Evolutionary conservation across 2,797 vertebrate genomes (phyloP).

Genomic region (Thunnus albacares): DNA sequence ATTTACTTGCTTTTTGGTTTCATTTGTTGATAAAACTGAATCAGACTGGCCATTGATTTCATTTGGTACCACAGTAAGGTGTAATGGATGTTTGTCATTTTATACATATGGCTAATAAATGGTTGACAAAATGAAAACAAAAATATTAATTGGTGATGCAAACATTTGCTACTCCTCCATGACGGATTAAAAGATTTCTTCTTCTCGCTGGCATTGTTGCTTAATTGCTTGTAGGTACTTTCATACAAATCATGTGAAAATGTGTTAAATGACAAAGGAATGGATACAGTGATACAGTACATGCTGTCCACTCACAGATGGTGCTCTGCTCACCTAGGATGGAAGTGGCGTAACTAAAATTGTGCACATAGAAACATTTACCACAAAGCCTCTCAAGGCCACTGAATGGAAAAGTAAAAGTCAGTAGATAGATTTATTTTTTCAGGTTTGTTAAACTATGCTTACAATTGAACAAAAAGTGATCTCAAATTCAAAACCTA

Average conservation of each 20-base stretch:
- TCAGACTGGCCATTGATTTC: not conserved
- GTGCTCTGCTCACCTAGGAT: constrained; percentile 1
- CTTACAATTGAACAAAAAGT: not conserved
- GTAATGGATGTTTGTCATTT: not conserved
- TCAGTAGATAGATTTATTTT: not conserved
- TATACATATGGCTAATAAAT: not conserved
- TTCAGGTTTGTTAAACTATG: constrained; percentile 10
- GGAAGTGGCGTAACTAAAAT: not conserved
- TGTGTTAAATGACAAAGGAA: not conserved
- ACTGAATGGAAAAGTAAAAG: not conserved
- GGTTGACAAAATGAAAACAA: not conserved
- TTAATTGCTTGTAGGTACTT: constrained; percentile 8
- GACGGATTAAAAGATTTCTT: not conserved
- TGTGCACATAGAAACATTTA: not conserved
- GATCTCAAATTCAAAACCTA: not conserved
- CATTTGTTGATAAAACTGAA: no score
- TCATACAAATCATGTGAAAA: not conserved
- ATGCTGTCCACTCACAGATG: constrained; percentile 8
- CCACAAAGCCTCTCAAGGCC: constrained; percentile 1
- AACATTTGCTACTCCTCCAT: constrained; percentile 1
- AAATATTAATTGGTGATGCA: not conserved
- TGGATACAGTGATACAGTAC: not conserved
- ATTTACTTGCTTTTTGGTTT: no score
- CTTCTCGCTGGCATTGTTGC: not conserved
- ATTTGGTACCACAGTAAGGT: not conserved